Evolutionary conservation across 2,797 vertebrate genomes (phyloP).

Genomic region (Enteromius radiatus): DNA sequence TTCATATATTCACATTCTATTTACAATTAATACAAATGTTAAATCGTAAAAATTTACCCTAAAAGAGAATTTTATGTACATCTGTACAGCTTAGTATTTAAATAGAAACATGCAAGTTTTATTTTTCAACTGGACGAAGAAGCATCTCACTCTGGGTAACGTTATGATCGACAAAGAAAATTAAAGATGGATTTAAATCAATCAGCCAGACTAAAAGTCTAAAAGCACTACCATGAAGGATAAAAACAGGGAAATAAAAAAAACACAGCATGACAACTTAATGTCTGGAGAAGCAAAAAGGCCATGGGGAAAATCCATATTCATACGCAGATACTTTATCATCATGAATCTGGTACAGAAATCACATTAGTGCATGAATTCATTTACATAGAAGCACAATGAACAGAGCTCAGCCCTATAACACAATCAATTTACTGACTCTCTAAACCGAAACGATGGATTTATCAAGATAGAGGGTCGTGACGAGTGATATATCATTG

Average conservation of each 20-base stretch:
- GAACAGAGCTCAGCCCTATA: slow-evolving; percentile 15
- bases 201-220: slow-evolving; percentile 69
- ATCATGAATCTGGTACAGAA: slow-evolving; percentile 15
- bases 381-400: slow-evolving; percentile 27
- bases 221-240: slow-evolving; percentile 69
- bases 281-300: slow-evolving; percentile 32
- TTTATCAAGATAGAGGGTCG: no score
- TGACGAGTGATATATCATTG: not conserved
- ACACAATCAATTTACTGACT: not conserved
- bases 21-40: slow-evolving; percentile 84
- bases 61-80: slow-evolving; percentile 84
- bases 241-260: slow-evolving; percentile 62
- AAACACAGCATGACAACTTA: slow-evolving; percentile 54
- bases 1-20: slow-evolving; percentile 80
- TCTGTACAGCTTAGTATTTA: slow-evolving; percentile 83
- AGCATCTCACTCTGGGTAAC: slow-evolving; percentile 81
- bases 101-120: slow-evolving; percentile 87
- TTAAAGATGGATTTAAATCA: slow-evolving; percentile 73
- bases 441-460: not conserved
- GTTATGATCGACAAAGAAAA: slow-evolving; percentile 76
- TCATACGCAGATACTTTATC: slow-evolving; percentile 27
- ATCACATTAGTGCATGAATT: slow-evolving; percentile 53
- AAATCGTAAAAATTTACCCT: slow-evolving; percentile 83
- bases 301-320: slow-evolving; percentile 28
- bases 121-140: slow-evolving; percentile 73